Conservation (phyloP, 2,113 vertebrate species). For the Rhineura floridana region DNA sequence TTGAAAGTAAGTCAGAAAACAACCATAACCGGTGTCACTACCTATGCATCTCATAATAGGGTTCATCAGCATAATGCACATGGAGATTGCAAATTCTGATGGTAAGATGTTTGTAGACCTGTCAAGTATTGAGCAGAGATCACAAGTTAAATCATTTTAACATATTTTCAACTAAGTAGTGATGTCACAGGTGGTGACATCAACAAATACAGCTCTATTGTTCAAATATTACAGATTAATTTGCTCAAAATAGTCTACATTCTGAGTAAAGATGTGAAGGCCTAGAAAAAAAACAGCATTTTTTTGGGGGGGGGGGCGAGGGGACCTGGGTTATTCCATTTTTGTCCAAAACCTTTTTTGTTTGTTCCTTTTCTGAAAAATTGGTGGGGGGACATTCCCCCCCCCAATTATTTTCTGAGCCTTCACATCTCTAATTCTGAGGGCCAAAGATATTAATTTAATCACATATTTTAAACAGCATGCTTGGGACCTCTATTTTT, state of each 20-base stretch:
- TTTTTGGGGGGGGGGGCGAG: too few species aligned
- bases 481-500: too few species aligned
- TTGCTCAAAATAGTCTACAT: not conserved
- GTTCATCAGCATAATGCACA: not conserved
- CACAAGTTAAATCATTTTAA: conserved; percentile 25
- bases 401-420: too few species aligned
- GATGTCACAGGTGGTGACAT: not conserved
- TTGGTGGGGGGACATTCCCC: too few species aligned
- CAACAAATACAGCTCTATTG: not conserved
- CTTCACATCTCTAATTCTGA: too few species aligned
- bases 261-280: too few species aligned
- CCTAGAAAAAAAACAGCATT: not conserved
- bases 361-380: too few species aligned
- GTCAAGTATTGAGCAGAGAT: conserved; percentile 6
- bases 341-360: too few species aligned
- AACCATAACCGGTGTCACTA: not conserved
- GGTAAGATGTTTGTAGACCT: conserved; percentile 7
- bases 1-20: not conserved
- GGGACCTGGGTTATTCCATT: too few species aligned
- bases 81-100: not conserved
- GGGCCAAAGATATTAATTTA: too few species aligned
- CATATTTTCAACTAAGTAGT: not conserved
- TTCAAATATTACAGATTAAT: not conserved
- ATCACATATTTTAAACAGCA: too few species aligned
- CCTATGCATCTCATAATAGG: conserved; percentile 2